Evolutionary conservation across 2,113 vertebrate genomes (phyloP).

Genomic region (Myotis davidii): DNA sequence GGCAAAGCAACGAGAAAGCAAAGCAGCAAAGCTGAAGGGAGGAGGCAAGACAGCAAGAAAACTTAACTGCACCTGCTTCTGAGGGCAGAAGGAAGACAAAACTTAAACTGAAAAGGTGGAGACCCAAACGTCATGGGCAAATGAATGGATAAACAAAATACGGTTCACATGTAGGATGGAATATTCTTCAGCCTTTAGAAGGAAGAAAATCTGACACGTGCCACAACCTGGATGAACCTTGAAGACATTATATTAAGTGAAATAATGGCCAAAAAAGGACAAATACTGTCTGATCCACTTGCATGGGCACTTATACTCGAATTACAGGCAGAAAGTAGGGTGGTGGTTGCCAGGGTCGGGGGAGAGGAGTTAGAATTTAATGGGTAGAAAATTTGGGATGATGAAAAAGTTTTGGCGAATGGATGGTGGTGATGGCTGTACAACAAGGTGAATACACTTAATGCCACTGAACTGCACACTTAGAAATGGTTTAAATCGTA

Average conservation of each 20-base stretch:
- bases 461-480: neutral
- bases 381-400: neutral
- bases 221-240: neutral
- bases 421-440: neutral
- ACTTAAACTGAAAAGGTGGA: neutral
- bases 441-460: neutral
- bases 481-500: neutral
- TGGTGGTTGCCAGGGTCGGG: neutral
- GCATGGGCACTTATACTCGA: neutral
- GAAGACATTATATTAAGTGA: neutral
- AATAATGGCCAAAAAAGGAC: neutral
- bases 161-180: neutral
- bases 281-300: neutral
- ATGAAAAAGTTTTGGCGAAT: neutral
- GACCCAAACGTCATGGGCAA: fast-evolving
- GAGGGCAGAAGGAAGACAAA: neutral
- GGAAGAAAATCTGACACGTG: neutral
- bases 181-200: neutral
- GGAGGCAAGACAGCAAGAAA: neutral
- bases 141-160: neutral
- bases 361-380: neutral
- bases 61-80: neutral
- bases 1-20: neutral
- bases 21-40: neutral
- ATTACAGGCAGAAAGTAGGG: neutral